phyloP scores from a whole-genome alignment of 2,888 invertebrate species.

The Deroplatys truncata region DNA sequence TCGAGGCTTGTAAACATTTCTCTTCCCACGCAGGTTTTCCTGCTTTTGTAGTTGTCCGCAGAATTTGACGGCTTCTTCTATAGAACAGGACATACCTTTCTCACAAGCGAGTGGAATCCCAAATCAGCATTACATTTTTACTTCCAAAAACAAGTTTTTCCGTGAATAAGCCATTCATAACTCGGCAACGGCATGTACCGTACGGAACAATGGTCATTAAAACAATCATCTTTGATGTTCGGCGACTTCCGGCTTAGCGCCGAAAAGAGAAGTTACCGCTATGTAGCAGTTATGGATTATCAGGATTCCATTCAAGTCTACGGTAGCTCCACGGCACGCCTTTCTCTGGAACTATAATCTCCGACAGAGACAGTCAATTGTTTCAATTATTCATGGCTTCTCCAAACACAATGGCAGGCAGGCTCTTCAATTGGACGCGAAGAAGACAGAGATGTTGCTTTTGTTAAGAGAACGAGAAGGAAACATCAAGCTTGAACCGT shows the following conservation, averaged over 20 bases:
- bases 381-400: conserved; percentile 17
- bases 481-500: too few relatives aligned
- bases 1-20: neutral
- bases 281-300: neutral
- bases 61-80: neutral
- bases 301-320: conserved; percentile 14
- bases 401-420: neutral
- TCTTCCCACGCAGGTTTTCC: neutral
- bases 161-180: too few relatives aligned
- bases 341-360: conserved; percentile 9
- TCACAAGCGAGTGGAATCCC: neutral
- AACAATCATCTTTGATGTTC: conserved; percentile 13
- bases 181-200: neutral
- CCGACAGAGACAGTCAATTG: conserved; percentile 1
- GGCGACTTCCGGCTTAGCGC: conserved; percentile 6
- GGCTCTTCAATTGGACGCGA: conserved; percentile 1
- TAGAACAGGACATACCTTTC: neutral
- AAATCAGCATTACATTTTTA: neutral
- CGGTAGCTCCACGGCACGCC: conserved; percentile 13
- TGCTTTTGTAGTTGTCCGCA: neutral
- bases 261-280: neutral
- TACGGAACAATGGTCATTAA: conserved; percentile 7
- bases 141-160: neutral
- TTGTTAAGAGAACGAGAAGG: neutral
- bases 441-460: neutral